Evolutionary conservation across 1,140 invertebrate genomes (phyloP).

Genomic region (Polypedilum vanderplanki): DNA sequence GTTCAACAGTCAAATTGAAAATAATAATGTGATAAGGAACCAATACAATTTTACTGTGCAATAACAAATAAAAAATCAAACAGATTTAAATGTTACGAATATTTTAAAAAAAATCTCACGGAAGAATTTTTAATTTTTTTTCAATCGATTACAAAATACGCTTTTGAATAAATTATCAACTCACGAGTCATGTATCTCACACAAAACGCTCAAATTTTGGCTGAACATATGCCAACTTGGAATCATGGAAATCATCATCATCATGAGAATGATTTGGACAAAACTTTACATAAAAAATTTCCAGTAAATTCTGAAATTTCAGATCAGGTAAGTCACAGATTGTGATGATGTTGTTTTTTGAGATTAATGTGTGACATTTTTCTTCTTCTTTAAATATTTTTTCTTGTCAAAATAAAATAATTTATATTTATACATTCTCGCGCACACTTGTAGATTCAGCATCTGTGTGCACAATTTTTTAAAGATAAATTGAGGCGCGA

Average conservation of each 20-base stretch:
- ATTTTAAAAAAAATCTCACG: too few relatives aligned
- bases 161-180: too few relatives aligned
- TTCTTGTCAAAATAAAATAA: background rate
- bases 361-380: background rate
- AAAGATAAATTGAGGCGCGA: background rate
- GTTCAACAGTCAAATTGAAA: too few relatives aligned
- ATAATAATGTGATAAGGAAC: too few relatives aligned
- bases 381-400: background rate
- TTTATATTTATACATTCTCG: background rate
- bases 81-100: too few relatives aligned
- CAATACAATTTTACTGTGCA: too few relatives aligned
- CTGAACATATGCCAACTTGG: background rate
- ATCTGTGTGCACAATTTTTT: background rate
- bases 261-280: background rate
- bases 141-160: too few relatives aligned
- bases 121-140: too few relatives aligned
- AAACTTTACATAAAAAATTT: background rate
- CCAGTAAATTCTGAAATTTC: background rate
- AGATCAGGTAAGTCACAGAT: background rate
- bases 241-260: constrained; percentile 5
- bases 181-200: background rate
- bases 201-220: background rate
- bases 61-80: too few relatives aligned
- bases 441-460: constrained; percentile 1
- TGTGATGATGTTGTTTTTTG: too few relatives aligned